These are phyloP conservation scores for Camponotus vicinus DNA, from an alignment of 1,140 invertebrate species.

Conservation along the genomic window DNA sequence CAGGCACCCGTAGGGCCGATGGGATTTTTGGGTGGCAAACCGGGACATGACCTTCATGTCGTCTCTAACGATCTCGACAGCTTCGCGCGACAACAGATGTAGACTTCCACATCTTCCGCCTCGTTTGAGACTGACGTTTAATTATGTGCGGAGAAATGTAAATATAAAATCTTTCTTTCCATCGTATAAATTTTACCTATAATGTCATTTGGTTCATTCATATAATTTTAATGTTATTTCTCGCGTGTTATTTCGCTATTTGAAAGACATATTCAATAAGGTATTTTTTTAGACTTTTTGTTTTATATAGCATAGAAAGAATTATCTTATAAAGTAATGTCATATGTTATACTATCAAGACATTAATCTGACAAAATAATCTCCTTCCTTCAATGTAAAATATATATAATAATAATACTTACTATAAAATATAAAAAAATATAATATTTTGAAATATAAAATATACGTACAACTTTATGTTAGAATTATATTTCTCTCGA, in stretches of 20 bases:
- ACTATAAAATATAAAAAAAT: no score
- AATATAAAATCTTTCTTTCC: background rate
- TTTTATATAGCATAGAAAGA: no score
- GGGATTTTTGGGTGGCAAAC: constrained; percentile 27
- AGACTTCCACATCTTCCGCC: background rate
- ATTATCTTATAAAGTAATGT: no score
- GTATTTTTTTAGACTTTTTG: no score
- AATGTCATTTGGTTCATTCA: background rate
- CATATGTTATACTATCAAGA: no score
- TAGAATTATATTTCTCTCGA: background rate
- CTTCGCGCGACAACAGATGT: background rate
- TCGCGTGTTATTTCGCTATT: background rate
- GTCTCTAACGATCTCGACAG: constrained; percentile 30
- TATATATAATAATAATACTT: background rate
- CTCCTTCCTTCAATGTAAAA: background rate
- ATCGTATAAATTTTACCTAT: background rate
- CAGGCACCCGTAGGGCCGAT: constrained; percentile 18
- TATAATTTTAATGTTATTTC: background rate
- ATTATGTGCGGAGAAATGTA: background rate
- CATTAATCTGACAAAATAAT: background rate
- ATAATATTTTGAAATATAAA: no score
- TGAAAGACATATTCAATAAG: background rate
- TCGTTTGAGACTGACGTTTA: background rate
- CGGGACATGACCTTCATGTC: constrained; percentile 51
- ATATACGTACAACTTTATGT: no score